Conservation (phyloP, 2,888 invertebrate species). For the Tiliacea aurago region DNA sequence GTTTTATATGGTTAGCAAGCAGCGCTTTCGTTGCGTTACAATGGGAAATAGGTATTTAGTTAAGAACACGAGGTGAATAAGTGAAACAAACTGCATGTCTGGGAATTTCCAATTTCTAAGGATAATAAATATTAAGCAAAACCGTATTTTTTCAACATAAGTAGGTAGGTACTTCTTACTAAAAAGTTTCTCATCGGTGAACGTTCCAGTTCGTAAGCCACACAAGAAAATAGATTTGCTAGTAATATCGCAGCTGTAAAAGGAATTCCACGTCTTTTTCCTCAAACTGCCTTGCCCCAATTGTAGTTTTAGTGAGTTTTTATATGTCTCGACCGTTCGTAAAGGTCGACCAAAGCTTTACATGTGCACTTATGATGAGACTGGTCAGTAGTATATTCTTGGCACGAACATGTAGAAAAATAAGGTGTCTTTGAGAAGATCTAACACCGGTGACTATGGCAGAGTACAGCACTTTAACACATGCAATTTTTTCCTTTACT, state of each 20-base stretch:
- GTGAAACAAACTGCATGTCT: no score
- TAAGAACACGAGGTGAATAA: neutral
- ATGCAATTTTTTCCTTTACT: neutral
- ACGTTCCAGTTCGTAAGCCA: constrained; percentile 27
- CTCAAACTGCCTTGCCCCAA: constrained; percentile 33
- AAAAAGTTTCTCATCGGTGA: constrained; percentile 4
- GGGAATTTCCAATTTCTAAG: neutral
- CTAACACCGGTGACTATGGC: no score
- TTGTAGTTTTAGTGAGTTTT: constrained; percentile 27
- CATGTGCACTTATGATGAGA: neutral
- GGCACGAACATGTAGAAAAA: neutral
- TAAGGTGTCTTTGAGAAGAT: neutral
- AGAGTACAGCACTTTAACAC: neutral
- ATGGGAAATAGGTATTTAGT: neutral
- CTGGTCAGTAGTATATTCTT: neutral
- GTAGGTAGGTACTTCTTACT: neutral
- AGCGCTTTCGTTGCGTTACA: neutral
- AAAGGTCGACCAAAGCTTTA: constrained; percentile 17
- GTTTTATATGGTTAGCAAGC: neutral
- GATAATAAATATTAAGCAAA: neutral
- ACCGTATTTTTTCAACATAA: neutral
- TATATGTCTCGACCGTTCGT: constrained; percentile 11
- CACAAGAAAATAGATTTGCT: constrained; percentile 49
- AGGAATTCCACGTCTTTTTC: constrained; percentile 36
- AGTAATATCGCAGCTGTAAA: constrained; percentile 38